phyloP scores from a whole-genome alignment of 2,113 vertebrate genomes.

The Mus spicilegus region DNA sequence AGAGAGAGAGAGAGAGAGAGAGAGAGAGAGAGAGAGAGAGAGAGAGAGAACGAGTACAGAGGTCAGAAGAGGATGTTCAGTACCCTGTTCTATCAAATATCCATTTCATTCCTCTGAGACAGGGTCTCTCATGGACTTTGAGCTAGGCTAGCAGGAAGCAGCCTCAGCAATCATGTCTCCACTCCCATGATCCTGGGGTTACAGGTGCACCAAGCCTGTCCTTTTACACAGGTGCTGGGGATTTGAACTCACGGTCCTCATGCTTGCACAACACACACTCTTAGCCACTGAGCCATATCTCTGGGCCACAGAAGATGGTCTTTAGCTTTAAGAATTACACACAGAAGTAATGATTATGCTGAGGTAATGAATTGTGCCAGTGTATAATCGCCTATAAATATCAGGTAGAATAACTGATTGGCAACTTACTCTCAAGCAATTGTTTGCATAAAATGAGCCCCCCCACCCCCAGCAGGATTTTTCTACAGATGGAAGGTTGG shows the following conservation, averaged over 20 bases:
- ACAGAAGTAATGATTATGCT: neutral
- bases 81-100: neutral
- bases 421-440: neutral
- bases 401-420: neutral
- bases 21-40: too few relatives aligned
- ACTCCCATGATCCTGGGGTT: neutral
- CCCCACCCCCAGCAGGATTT: neutral
- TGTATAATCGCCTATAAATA: neutral
- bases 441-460: too few relatives aligned
- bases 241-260: neutral
- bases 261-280: neutral
- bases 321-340: neutral
- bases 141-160: neutral
- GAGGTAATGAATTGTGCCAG: neutral
- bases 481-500: neutral
- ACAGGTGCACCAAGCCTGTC: too few relatives aligned
- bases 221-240: neutral
- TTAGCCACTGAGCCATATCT: neutral
- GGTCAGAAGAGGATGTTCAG: neutral
- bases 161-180: neutral
- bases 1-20: too few relatives aligned
- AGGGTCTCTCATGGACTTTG: neutral
- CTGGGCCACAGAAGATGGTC: neutral
- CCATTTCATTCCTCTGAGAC: neutral
- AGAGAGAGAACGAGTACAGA: neutral